These are phyloP conservation scores for Aix galericulata DNA, from an alignment of 2,113 vertebrate species.

Conservation along the genomic window DNA sequence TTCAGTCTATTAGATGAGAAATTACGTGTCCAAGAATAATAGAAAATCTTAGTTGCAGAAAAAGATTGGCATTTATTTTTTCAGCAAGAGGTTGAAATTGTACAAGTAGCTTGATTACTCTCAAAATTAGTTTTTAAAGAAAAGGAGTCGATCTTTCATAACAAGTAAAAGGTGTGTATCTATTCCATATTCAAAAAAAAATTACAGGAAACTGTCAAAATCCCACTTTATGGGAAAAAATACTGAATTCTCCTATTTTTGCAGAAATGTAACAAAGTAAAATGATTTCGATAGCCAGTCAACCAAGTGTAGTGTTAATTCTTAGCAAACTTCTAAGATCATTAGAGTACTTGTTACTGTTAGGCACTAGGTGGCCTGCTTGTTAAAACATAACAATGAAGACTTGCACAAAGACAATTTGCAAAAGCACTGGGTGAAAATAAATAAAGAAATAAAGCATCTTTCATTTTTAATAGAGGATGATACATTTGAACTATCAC, in stretches of 20 bases:
- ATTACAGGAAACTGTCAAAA: background rate
- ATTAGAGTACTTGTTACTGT: conserved; percentile 37
- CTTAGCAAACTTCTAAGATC: background rate
- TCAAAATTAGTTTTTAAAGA: background rate
- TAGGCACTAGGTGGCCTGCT: conserved; percentile 71
- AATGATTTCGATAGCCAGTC: background rate
- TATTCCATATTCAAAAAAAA: background rate
- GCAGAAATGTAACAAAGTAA: background rate
- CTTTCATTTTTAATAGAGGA: background rate
- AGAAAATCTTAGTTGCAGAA: background rate
- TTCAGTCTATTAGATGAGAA: background rate
- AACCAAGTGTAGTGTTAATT: background rate
- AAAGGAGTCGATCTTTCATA: background rate
- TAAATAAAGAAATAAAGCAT: background rate
- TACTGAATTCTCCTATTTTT: background rate
- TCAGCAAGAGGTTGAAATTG: background rate
- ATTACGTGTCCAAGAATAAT: background rate
- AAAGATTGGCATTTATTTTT: background rate
- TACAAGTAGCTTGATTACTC: background rate
- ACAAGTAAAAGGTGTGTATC: background rate
- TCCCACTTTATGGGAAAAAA: background rate
- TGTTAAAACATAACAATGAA: conserved; percentile 39
- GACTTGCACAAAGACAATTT: background rate
- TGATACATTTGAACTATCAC: background rate
- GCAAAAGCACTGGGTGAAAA: background rate